Conservation (phyloP, 2,888 invertebrate species). For the Tridacna gigas region DNA sequence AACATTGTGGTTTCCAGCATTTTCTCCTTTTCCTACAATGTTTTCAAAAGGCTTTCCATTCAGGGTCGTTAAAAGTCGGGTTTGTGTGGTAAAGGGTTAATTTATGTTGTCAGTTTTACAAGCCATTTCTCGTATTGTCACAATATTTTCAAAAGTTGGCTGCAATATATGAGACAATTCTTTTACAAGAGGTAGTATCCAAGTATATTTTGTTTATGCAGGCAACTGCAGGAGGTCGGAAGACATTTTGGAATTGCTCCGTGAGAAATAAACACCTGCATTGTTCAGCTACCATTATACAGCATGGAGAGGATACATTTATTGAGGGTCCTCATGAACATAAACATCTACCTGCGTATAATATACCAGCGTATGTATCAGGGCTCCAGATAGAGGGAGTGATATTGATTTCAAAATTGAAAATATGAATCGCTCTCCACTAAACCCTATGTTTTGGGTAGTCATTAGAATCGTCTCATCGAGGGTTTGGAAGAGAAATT, state of each 20-base stretch:
- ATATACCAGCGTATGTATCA: constrained; percentile 52
- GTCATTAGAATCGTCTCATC: too few species aligned
- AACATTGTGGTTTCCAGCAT: too few species aligned
- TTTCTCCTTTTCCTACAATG: too few species aligned
- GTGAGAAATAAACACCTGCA: constrained; percentile 60
- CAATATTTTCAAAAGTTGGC: not conserved
- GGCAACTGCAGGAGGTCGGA: constrained; percentile 31
- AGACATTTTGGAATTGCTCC: constrained; percentile 55
- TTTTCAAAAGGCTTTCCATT: too few species aligned
- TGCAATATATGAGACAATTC: too few species aligned
- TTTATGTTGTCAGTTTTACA: not conserved
- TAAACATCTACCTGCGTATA: constrained; percentile 55
- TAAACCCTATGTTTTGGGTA: too few species aligned
- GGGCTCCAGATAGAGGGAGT: too few species aligned
- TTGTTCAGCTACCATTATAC: constrained; percentile 57
- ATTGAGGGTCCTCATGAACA: constrained; percentile 42
- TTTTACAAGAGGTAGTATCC: too few species aligned
- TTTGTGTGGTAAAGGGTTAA: too few species aligned
- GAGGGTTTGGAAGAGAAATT: too few species aligned
- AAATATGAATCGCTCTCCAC: too few species aligned
- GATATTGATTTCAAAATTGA: not conserved
- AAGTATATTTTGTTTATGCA: not conserved
- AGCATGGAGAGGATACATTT: constrained; percentile 41
- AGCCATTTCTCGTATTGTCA: not conserved
- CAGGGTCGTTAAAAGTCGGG: too few species aligned